Conservation (phyloP, 1,140 invertebrate genomes). For the Prorops nasuta region DNA sequence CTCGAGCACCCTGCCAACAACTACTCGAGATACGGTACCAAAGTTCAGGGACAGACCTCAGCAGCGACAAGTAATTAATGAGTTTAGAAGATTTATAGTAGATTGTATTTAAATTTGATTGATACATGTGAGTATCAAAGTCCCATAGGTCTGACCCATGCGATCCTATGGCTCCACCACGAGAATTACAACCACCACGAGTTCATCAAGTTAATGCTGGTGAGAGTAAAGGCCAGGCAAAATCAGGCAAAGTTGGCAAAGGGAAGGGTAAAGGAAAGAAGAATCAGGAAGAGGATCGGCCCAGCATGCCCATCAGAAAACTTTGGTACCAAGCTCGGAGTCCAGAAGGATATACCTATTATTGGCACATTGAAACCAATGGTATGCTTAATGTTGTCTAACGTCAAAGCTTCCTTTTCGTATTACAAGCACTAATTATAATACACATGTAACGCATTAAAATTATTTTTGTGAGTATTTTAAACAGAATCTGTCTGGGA, state of each 20-base stretch:
- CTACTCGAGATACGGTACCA: slow-evolving; percentile 25
- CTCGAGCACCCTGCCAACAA: slow-evolving; percentile 9
- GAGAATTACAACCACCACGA: slow-evolving; percentile 7
- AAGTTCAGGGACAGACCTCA: slow-evolving; percentile 27
- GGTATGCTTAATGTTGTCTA: slow-evolving; percentile 60
- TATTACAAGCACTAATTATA: too few species aligned
- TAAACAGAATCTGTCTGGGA: slow-evolving; percentile 65
- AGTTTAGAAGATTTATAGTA: slow-evolving; percentile 1
- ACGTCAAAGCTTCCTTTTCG: too few species aligned
- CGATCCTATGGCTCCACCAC: slow-evolving; percentile 28
- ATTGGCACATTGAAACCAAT: slow-evolving; percentile 79
- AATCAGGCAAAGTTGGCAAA: slow-evolving; percentile 34
- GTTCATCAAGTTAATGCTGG: slow-evolving; percentile 27
- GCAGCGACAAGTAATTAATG: too few species aligned
- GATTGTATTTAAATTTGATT: slow-evolving; percentile 5
- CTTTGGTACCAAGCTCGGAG: slow-evolving; percentile 72
- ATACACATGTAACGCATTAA: not conserved
- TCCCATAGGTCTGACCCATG: slow-evolving; percentile 39
- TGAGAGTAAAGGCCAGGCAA: slow-evolving; percentile 49
- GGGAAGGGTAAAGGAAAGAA: slow-evolving; percentile 51
- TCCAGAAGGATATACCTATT: slow-evolving; percentile 73
- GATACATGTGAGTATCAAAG: not conserved
- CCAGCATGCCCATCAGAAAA: slow-evolving; percentile 34
- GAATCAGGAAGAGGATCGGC: slow-evolving; percentile 40
- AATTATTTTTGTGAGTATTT: slow-evolving; percentile 16